Evolutionary conservation across 35 echinoderm and acorn worm species (phyloP), one percentile per base, ranked within the genome.

Genomic region (Apostichopus japonicus): DNA sequence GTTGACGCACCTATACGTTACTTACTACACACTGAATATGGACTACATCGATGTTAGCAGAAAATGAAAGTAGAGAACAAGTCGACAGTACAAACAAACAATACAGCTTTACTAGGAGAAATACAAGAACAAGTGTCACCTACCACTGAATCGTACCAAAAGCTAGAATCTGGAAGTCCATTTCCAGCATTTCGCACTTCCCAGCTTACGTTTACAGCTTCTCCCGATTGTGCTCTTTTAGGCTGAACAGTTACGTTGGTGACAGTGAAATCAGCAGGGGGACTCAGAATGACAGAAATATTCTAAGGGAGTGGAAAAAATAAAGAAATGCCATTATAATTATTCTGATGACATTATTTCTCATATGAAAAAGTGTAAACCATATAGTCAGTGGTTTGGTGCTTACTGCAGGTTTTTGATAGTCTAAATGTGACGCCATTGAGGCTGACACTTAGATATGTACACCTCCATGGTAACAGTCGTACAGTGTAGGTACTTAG

Each of bases 271-370:
- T 89, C 86, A 72, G 86, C 86, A 52, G 86, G 61, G 10, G 86
- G 86, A 33, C 86, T 89, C 9, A 89, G 86, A 53, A 89, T 89
- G 24, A 89, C 86, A 33, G 86, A 65, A 17, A 89, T 89, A 89
- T 51, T 89, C 86, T 89, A 21, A 0, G 24, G 59, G 44, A 16
- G 9, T 17, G 23, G 23, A 52, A 10, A 13, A 61, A 61, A 61
- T 61, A 10, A 61, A 61, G 7, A 61, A 61, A 61, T 44, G 4
- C 33, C 33, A 44, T 44, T 44, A 44, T 44, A 44, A 44, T 44
- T 3, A 44, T 44, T 44, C 33, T 44, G 33, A 44, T 75, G 71
- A 75, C 71, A 23, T 17, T 17, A 75, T 75, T 75, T 15, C 22
- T 75, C 71, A 75, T 75, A 75, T 17, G 71, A 75, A 17, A 75